phyloP scores from a whole-genome alignment of 2,888 invertebrate genomes.

The Strigamia transsilvanica region DNA sequence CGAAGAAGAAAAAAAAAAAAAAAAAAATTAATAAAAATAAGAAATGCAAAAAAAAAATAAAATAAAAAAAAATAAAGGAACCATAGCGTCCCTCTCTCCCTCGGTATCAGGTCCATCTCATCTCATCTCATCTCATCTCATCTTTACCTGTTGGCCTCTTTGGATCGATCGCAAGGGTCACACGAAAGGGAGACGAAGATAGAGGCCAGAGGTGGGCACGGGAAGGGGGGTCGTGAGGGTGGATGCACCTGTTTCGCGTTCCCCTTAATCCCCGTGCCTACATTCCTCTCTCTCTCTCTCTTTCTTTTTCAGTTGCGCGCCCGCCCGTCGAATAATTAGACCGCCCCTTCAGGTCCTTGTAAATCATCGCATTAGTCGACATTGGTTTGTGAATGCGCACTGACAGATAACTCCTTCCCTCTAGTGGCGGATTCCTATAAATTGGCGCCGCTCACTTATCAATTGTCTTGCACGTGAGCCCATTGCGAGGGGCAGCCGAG shows the following conservation, averaged over 20 bases:
- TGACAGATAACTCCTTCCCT: constrained; percentile 48
- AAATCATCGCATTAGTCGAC: constrained; percentile 47
- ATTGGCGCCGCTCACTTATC: constrained; percentile 49
- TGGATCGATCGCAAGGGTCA: constrained; percentile 28
- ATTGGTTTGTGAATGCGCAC: constrained; percentile 46
- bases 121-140: constrained; percentile 5
- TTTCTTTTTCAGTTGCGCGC: constrained; percentile 46
- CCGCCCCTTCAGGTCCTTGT: constrained; percentile 43
- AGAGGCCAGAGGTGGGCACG: constrained; percentile 34
- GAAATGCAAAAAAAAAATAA: no score
- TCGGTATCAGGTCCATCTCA: no score
- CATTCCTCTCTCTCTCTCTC: constrained; percentile 39
- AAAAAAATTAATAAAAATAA: not conserved
- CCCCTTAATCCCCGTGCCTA: not conserved
- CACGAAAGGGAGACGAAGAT: constrained; percentile 13
- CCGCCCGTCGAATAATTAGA: constrained; percentile 1
- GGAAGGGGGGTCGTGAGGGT: constrained; percentile 31
- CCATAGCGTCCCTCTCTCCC: no score
- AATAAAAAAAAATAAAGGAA: no score
- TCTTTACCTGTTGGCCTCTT: constrained; percentile 44
- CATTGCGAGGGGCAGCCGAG: constrained; percentile 39
- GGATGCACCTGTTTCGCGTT: constrained; percentile 45
- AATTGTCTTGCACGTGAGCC: constrained; percentile 49
- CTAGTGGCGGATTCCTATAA: constrained; percentile 45
- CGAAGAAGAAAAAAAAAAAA: not conserved